Percentiles rank a stretch among this genome's conserved stretches.
Conservation (phyloP, 2,797 vertebrate genomes). For the Gobio occitaniae region DNA sequence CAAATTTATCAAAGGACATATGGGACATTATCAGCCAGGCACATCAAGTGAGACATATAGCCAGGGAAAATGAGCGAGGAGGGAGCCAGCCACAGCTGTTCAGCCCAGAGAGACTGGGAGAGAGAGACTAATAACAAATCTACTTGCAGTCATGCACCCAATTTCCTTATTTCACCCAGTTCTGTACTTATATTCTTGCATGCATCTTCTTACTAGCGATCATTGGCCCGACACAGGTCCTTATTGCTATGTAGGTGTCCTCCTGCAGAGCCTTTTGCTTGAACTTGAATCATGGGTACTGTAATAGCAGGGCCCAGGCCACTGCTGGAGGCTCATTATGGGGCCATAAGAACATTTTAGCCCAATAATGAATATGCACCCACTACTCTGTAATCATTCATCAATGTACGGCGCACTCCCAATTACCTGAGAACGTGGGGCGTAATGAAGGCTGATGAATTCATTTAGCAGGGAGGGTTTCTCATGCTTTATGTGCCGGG, state of each 20-base stretch:
- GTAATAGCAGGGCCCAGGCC: not conserved
- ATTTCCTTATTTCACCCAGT: not conserved
- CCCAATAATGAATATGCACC: constrained; percentile 60
- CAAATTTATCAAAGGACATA: constrained; percentile 66
- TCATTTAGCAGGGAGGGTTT: constrained; percentile 57
- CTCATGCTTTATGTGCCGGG: constrained; percentile 35
- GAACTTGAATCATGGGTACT: not conserved
- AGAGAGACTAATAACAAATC: constrained; percentile 36
- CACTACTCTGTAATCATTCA: constrained; percentile 65
- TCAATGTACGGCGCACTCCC: constrained; percentile 47
- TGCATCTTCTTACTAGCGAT: constrained; percentile 1
- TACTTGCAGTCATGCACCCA: not conserved
- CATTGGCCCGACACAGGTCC: constrained; percentile 2
- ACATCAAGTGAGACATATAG: constrained; percentile 64
- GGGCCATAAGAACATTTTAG: constrained; percentile 58
- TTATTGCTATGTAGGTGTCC: not conserved
- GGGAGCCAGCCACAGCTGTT: constrained; percentile 49
- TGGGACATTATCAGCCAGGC: constrained; percentile 64
- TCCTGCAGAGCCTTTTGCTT: constrained; percentile 6
- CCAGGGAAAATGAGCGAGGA: constrained; percentile 61
- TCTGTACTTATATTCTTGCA: not conserved
- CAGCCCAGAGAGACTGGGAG: constrained; percentile 8
- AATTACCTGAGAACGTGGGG: constrained; percentile 58
- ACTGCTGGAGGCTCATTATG: constrained; percentile 50
- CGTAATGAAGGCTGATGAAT: constrained; percentile 64